These are phyloP conservation scores for Acromyrmex charruanus DNA, from an alignment of 1,140 invertebrate genomes.

Conservation along the genomic window DNA sequence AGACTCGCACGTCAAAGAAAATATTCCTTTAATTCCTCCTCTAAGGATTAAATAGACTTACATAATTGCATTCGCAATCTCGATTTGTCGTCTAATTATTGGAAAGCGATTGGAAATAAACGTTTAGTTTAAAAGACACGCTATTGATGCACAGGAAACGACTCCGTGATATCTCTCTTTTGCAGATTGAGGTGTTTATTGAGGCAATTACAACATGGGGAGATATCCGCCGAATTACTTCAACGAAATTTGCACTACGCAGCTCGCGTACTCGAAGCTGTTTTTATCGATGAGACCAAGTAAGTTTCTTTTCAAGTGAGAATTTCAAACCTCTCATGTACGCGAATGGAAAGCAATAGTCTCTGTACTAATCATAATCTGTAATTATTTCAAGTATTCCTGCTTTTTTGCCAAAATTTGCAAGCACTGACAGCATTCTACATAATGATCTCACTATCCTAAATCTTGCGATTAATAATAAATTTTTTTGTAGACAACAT, in stretches of 20 bases:
- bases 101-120: constrained; percentile 44
- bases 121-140: constrained; percentile 20
- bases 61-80: constrained; percentile 36
- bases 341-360: background rate
- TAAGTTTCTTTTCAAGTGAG: constrained; percentile 86
- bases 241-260: constrained; percentile 95
- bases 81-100: constrained; percentile 54
- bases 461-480: constrained; percentile 18
- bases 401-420: constrained; percentile 31
- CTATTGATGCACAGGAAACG: constrained; percentile 18
- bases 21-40: constrained; percentile 6
- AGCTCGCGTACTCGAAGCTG: constrained; percentile 94
- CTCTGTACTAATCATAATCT: constrained; percentile 25
- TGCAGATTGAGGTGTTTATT: constrained; percentile 94
- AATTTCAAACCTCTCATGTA: background rate
- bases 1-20: background rate
- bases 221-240: constrained; percentile 93
- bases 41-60: background rate
- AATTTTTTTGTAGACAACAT: background rate
- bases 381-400: background rate
- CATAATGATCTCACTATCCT: background rate
- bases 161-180: constrained; percentile 74
- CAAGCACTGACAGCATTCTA: background rate
- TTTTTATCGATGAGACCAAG: constrained; percentile 96
- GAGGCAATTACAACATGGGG: constrained; percentile 92